These are phyloP conservation scores for Melanostoma scalare DNA, from an alignment of 2,888 invertebrate genomes.

Conservation along the genomic window DNA sequence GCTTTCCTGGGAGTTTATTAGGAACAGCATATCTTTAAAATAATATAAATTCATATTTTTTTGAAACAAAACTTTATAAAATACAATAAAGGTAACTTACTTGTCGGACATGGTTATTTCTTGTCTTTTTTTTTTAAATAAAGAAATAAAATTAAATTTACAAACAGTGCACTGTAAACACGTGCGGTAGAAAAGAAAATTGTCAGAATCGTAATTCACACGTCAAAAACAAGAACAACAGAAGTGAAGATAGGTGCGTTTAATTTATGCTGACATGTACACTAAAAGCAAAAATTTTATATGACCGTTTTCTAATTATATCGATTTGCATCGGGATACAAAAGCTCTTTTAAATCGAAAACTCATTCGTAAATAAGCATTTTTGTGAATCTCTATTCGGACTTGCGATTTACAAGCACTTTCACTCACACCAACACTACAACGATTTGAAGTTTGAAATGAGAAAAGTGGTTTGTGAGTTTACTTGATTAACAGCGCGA, in stretches of 20 bases:
- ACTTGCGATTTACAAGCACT: no score
- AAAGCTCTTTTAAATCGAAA: no score
- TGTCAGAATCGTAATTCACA: slow-evolving; percentile 18
- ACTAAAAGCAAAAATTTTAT: neutral
- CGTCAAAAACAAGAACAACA: neutral
- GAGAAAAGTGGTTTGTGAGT: no score
- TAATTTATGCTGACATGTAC: neutral
- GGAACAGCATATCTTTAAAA: slow-evolving; percentile 80
- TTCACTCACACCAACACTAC: no score
- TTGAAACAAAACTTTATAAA: neutral
- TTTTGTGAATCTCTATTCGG: no score
- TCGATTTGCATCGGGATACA: no score
- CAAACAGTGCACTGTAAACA: slow-evolving; percentile 43
- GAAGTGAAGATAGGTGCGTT: slow-evolving; percentile 28
- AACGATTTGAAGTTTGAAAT: no score
- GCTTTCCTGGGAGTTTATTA: slow-evolving; percentile 82
- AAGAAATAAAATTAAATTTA: neutral
- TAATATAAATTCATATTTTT: neutral
- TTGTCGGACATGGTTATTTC: slow-evolving; percentile 78
- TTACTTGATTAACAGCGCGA: no score
- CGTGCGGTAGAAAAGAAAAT: slow-evolving; percentile 43
- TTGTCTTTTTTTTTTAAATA: slow-evolving; percentile 23
- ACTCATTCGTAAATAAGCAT: no score
- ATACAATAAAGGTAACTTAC: slow-evolving; percentile 73
- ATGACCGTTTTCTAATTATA: no score